Percentiles rank a stretch among this genome's conserved stretches.
Evolutionary conservation across 2,797 vertebrate species (phyloP).

Genomic region (Pipistrellus nathusii): DNA sequence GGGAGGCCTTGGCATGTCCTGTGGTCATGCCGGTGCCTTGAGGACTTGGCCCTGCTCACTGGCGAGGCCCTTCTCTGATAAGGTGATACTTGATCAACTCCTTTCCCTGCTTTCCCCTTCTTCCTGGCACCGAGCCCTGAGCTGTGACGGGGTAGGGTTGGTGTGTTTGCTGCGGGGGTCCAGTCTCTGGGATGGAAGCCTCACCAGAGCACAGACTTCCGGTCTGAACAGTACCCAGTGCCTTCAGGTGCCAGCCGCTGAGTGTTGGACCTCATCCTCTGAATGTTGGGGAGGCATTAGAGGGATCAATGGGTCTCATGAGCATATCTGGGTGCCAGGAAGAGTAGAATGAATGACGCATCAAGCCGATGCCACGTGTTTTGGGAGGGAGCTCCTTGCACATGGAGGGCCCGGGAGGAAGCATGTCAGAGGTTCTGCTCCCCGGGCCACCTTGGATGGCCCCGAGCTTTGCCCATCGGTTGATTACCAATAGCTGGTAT

Average conservation of each 20-base stretch:
- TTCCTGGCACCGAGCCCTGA: neutral
- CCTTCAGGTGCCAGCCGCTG: accelerated
- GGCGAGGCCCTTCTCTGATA: neutral
- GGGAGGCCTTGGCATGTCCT: neutral
- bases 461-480: neutral
- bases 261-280: neutral
- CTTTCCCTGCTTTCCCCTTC: neutral
- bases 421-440: accelerated
- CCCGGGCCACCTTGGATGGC: neutral
- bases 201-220: neutral
- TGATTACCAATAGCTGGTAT: neutral
- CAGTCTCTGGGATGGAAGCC: neutral
- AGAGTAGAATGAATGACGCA: neutral
- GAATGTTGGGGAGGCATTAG: neutral
- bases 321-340: neutral
- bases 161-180: neutral
- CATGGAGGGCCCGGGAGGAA: neutral
- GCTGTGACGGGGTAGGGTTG: neutral
- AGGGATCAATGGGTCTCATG: neutral
- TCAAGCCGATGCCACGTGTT: neutral
- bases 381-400: neutral
- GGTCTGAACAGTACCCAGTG: too few species aligned
- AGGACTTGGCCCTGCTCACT: neutral
- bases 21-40: accelerated
- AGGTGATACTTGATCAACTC: neutral